A percentile compares a stretch with the other conserved stretches of the same genome.
Evolutionary conservation across 1,140 invertebrate species (phyloP).

Genomic region (Eupeodes corollae): DNA sequence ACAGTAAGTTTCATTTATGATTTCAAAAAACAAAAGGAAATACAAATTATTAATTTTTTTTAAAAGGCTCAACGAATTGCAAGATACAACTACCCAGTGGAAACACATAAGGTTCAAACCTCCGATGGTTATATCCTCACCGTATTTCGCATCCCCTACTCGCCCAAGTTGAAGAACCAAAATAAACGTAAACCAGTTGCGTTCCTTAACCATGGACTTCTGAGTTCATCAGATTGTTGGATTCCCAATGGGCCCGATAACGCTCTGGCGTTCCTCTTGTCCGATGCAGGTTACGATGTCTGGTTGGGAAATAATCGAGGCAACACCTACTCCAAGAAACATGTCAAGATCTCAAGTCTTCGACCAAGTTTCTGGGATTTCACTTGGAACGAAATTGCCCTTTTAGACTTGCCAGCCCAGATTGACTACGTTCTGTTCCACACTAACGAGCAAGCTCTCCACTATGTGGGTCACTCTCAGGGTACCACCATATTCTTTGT

Average conservation of each 20-base stretch:
- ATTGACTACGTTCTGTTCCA: conserved; percentile 45
- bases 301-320: conserved; percentile 37
- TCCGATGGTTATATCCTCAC: conserved; percentile 44
- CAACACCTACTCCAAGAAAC: conserved; percentile 21
- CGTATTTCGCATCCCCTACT: conserved; percentile 41
- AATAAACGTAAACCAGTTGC: conserved; percentile 34
- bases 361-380: conserved; percentile 54
- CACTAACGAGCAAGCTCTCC: conserved; percentile 40
- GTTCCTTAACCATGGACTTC: conserved; percentile 59
- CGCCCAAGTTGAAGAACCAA: conserved; percentile 15
- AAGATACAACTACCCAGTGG: conserved; percentile 47
- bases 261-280: conserved; percentile 40
- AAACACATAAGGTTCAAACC: conserved; percentile 41
- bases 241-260: conserved; percentile 50
- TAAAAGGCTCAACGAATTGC: conserved; percentile 36
- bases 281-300: conserved; percentile 60
- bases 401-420: conserved; percentile 50
- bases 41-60: not conserved
- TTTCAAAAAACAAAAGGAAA: too few relatives aligned
- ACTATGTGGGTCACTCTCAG: conserved; percentile 49
- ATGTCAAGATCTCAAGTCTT: conserved; percentile 45
- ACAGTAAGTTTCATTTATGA: too few relatives aligned
- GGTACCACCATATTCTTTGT: conserved; percentile 33
- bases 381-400: conserved; percentile 56
- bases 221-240: conserved; percentile 60